Evolutionary conservation across 2,888 invertebrate species (phyloP).

Genomic region (Cephus nigrinus): DNA sequence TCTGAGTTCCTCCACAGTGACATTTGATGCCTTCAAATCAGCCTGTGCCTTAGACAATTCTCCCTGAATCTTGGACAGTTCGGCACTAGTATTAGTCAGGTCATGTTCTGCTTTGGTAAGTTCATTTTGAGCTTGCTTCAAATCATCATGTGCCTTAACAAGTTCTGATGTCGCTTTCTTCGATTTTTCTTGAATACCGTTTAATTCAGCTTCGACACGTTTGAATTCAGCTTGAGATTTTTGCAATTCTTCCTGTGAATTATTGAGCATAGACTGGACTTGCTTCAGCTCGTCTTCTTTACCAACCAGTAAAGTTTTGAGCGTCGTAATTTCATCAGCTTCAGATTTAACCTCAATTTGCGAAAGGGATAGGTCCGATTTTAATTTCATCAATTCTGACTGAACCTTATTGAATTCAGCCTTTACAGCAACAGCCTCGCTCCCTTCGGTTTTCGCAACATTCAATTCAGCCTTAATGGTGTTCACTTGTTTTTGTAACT

Average conservation of each 20-base stretch:
- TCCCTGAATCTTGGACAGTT: conserved; percentile 36
- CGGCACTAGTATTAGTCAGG: conserved; percentile 36
- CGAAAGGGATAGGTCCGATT: conserved; percentile 45
- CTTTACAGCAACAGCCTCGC: conserved; percentile 58
- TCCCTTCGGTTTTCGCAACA: conserved; percentile 51
- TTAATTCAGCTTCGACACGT: conserved; percentile 59
- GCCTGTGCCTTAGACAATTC: conserved; percentile 42
- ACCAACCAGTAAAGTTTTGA: conserved; percentile 33
- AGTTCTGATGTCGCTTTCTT: conserved; percentile 35
- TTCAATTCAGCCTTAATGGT: conserved; percentile 61
- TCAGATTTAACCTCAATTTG: conserved; percentile 48
- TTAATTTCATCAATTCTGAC: conserved; percentile 48
- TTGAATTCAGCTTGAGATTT: conserved; percentile 69
- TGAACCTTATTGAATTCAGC: conserved; percentile 63
- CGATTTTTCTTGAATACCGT: conserved; percentile 39
- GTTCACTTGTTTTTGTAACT: conserved; percentile 68
- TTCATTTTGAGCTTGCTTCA: conserved; percentile 40
- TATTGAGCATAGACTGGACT: conserved; percentile 38
- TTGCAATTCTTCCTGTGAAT: conserved; percentile 56
- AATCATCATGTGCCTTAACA: conserved; percentile 36
- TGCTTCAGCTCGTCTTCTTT: conserved; percentile 51
- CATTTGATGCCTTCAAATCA: conserved; percentile 30
- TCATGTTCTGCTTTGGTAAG: conserved; percentile 37
- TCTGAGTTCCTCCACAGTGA: conserved; percentile 31
- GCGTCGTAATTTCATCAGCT: conserved; percentile 41